A percentile compares a stretch with the other conserved stretches of the same genome.
Conservation (phyloP, 2,113 vertebrate genomes). For the Oncorhynchus keta region DNA sequence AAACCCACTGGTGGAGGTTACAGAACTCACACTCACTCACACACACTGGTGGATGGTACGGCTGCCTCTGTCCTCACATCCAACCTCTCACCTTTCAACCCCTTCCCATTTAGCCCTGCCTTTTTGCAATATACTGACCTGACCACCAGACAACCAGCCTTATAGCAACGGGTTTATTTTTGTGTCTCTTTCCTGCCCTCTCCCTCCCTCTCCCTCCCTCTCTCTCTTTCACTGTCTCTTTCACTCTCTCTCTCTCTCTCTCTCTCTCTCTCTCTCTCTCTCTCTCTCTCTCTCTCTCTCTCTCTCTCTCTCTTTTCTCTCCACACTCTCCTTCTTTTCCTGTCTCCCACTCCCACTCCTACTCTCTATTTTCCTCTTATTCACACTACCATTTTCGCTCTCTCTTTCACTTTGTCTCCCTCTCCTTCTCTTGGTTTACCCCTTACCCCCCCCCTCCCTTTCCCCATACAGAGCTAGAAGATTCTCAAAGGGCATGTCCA, state of each 20-base stretch:
- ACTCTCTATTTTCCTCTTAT: background rate
- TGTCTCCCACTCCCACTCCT: background rate
- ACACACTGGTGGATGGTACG: too few relatives aligned
- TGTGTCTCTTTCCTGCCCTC: background rate
- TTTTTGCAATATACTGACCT: too few relatives aligned
- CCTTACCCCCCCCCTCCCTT: constrained; percentile 1
- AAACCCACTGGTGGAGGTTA: too few relatives aligned
- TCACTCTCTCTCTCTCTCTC: background rate
- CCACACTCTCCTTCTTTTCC: background rate
- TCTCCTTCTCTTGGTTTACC: background rate
- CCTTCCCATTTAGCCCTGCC: too few relatives aligned
- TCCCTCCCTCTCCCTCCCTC: background rate
- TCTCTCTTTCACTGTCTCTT: background rate
- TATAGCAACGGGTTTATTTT: too few relatives aligned
- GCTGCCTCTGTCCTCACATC: too few relatives aligned
- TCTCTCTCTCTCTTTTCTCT: too few relatives aligned
- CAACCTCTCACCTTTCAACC: too few relatives aligned
- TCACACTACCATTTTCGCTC: background rate
- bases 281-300: background rate
- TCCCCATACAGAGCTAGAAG: constrained; percentile 84
- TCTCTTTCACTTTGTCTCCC: constrained; percentile 9
- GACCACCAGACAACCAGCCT: too few relatives aligned
- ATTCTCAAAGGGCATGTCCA: constrained; percentile 95
- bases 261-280: background rate
- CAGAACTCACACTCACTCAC: too few relatives aligned